Base-by-base conservation (phyloP, 2,113 vertebrate genomes). In the Podarcis raffonei region DNA sequence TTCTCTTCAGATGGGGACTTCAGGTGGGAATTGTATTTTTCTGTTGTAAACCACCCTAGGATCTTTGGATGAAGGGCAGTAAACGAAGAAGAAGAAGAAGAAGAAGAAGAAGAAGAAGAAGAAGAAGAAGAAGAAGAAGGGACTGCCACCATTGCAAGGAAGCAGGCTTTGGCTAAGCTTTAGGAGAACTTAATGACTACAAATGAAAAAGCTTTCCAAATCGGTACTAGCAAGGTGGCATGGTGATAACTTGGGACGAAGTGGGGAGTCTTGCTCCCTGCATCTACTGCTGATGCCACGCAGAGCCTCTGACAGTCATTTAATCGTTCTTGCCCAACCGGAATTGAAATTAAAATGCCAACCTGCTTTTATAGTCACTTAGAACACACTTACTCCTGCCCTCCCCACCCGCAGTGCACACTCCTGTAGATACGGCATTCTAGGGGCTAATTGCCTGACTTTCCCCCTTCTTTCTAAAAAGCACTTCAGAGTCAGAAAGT, bases 401-500 rank as follows among this genome's bases (percentile, higher is more conserved):
- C 59, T 35, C 42, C 78, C 37, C 25, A 20, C 42, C 42, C 8
- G 42, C 42, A 48, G 42, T 48, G 42, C 42, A 25, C 66, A 30
- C 39, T 81, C 83, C 87, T 84, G 53, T 79, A 76, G 48, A 18
- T 15, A 2, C 12, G 20, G 7, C 57, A 11, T 20, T 23, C 20
- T 84, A 16, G 0, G 30, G 12, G 37, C 42, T 65, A 81, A 84
- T 68, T 79, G 57, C n/a, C 39, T 30, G 12, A 0, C 25, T 8
- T 69, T 87, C 39, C 59, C 18, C 12, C 59, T 62, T 13, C 59
- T 48, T 48, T 42, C 84, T 81, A 69, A 87, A 90, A 89, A 90
- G 92, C 89, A 92, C 77, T 90, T 89, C 88, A 86, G 69, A 83
- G 48, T 80, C 18, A 57, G 71, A 89, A 84, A n/a, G 59, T 66